A percentile compares a stretch with the other conserved stretches of the same genome.
phyloP scores from a whole-genome alignment of 2,888 invertebrate genomes.

The Cataglyphis livida region DNA sequence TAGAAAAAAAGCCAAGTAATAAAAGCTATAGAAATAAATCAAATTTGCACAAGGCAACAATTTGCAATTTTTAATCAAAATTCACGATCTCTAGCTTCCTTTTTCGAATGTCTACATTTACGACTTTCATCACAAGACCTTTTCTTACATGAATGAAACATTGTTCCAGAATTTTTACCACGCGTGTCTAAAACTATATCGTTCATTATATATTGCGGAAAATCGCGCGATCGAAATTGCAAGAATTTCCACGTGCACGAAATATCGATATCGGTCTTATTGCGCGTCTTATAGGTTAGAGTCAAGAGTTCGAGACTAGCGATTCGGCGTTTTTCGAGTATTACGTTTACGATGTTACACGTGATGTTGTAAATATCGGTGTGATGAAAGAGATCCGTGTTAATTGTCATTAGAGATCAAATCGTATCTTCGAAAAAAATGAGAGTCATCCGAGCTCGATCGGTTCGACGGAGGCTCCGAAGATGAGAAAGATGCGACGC shows the following conservation, averaged over 20 bases:
- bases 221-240: background rate
- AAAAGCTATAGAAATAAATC: background rate
- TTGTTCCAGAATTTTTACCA: background rate
- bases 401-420: background rate
- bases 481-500: background rate
- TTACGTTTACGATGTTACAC: background rate
- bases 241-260: conserved; percentile 11
- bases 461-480: background rate
- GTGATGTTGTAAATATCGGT: background rate
- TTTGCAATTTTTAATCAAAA: too few relatives aligned
- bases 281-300: conserved; percentile 32
- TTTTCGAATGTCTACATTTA: background rate
- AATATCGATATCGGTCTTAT: background rate
- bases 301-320: background rate
- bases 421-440: background rate
- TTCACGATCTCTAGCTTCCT: too few relatives aligned
- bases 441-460: background rate
- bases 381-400: background rate
- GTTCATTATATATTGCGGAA: background rate
- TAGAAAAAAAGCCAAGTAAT: background rate
- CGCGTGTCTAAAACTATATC: background rate
- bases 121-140: background rate
- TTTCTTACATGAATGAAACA: background rate
- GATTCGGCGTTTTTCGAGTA: background rate
- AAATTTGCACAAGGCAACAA: background rate